Evolutionary conservation across 64 coral and sea anemone genomes (phyloP).

Genomic region (Actinia tenebrosa): DNA sequence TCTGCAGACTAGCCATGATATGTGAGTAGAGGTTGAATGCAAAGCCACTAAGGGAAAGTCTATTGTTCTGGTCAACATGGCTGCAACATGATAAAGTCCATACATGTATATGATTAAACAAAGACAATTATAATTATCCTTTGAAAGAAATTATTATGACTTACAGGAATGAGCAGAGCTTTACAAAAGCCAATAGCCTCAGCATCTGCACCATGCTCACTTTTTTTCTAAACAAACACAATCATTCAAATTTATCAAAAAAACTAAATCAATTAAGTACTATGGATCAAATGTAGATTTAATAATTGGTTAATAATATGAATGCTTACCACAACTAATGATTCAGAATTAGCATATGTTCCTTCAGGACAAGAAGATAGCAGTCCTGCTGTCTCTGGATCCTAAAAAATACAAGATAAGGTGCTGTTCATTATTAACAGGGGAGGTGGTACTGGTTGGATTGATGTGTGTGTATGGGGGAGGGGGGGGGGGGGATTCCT

Average conservation of each 20-base stretch:
- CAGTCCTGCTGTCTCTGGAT: background rate
- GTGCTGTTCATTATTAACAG: too few species aligned
- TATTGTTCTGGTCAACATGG: too few species aligned
- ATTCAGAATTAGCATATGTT: conserved; percentile 10
- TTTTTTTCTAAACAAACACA: conserved; percentile 13
- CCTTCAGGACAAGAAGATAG: conserved; percentile 10
- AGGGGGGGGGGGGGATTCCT: too few species aligned
- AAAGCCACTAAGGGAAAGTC: too few species aligned
- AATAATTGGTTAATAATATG: background rate
- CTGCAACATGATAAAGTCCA: too few species aligned
- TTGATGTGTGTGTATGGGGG: too few species aligned
- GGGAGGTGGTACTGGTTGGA: too few species aligned
- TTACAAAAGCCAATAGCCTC: conserved; percentile 71
- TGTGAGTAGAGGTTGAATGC: too few species aligned
- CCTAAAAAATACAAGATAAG: conserved; percentile 1
- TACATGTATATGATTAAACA: too few species aligned
- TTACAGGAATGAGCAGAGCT: conserved; percentile 87
- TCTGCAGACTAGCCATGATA: too few species aligned
- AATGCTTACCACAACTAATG: background rate
- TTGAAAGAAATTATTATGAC: conserved; percentile 13
- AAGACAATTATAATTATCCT: too few species aligned
- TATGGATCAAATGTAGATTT: background rate
- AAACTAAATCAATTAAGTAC: background rate
- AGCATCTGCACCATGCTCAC: conserved; percentile 53
- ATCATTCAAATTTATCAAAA: background rate